These are phyloP conservation scores for Lepus americanus DNA, from an alignment of 2,113 vertebrate species.

Conservation along the genomic window DNA sequence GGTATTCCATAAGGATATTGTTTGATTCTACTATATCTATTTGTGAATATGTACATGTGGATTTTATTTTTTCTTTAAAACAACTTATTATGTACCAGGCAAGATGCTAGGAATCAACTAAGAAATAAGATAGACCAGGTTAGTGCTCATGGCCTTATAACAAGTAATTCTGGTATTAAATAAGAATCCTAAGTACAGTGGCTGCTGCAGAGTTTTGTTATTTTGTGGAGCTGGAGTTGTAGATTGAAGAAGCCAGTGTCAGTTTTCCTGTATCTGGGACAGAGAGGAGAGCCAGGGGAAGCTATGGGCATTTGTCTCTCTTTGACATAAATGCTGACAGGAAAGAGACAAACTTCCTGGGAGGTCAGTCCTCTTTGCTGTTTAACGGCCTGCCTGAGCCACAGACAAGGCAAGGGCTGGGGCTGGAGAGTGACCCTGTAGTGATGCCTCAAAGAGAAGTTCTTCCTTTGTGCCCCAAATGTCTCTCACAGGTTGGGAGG, in stretches of 20 bases:
- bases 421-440: background rate
- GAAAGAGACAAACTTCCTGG: background rate
- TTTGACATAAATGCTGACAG: background rate
- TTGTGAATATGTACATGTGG: no score
- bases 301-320: background rate
- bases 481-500: background rate
- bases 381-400: background rate
- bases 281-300: background rate
- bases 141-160: background rate
- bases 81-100: background rate
- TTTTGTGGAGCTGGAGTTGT: background rate
- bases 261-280: background rate
- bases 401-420: rapidly evolving
- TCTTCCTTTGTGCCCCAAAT: background rate
- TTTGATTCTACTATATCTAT: background rate
- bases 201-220: background rate
- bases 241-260: background rate
- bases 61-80: background rate
- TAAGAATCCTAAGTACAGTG: background rate
- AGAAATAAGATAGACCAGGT: background rate
- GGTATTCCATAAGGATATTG: background rate
- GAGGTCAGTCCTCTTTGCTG: background rate
- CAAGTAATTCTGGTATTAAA: background rate
- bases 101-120: background rate
- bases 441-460: background rate